Evolutionary conservation across 2,888 invertebrate genomes (phyloP).

Genomic region (Neoaliturus tenellus): DNA sequence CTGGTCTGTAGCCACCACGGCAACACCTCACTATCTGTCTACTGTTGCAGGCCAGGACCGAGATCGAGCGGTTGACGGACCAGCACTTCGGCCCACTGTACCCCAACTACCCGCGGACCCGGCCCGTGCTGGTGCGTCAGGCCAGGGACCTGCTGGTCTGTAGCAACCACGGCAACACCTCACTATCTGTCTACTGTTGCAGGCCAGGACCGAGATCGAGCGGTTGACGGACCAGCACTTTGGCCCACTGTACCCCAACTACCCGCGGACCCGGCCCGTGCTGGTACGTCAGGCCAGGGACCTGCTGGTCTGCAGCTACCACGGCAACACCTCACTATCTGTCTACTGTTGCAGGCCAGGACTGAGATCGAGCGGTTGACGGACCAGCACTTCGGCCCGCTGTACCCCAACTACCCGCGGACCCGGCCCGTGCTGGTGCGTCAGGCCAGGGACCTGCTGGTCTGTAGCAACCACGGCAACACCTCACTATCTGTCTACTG

Average conservation of each 20-base stretch:
- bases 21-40: no score
- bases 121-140: no score
- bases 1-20: constrained; percentile 81
- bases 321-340: no score
- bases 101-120: no score
- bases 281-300: constrained; percentile 83
- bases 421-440: constrained; percentile 78
- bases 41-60: no score
- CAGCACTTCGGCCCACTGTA: no score
- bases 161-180: no score
- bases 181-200: no score
- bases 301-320: constrained; percentile 80
- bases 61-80: no score
- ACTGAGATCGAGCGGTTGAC: constrained; percentile 72
- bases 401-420: constrained; percentile 79
- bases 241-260: constrained; percentile 79
- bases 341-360: constrained; percentile 60
- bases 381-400: constrained; percentile 78
- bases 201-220: constrained; percentile 63
- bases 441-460: constrained; percentile 73
- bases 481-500: no score
- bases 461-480: constrained; percentile 78
- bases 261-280: constrained; percentile 76
- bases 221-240: constrained; percentile 78
- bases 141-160: constrained; percentile 74